Percentiles rank a stretch among this genome's conserved stretches.
These are phyloP conservation scores for Gryon sp. DNA, from an alignment of 1,140 invertebrate species.

Conservation along the genomic window DNA sequence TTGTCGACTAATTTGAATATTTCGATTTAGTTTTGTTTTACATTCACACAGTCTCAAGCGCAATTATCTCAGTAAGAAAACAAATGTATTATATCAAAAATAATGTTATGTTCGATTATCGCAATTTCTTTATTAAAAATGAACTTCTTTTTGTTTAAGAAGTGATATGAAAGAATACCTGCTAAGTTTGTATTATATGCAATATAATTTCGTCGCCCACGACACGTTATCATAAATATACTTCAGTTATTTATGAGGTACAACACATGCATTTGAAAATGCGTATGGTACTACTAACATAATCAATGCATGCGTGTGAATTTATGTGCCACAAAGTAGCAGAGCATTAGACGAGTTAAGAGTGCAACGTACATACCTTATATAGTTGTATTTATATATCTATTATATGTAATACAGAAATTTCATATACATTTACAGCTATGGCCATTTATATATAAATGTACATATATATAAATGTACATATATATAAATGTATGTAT, in stretches of 20 bases:
- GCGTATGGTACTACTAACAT: constrained; percentile 48
- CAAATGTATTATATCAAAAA: too few relatives aligned
- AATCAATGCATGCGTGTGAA: constrained; percentile 45
- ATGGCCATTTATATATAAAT: constrained; percentile 14
- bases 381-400: constrained; percentile 43
- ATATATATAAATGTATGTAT: constrained; percentile 29
- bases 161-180: too few relatives aligned
- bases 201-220: constrained; percentile 35
- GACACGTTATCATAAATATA: constrained; percentile 45
- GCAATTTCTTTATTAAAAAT: too few relatives aligned
- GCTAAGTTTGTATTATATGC: neutral
- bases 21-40: too few relatives aligned
- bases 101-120: too few relatives aligned
- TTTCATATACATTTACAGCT: constrained; percentile 54
- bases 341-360: constrained; percentile 45
- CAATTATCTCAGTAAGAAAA: too few relatives aligned
- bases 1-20: neutral
- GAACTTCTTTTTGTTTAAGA: too few relatives aligned
- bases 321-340: constrained; percentile 48
- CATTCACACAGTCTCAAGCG: too few relatives aligned
- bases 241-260: constrained; percentile 31
- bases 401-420: constrained; percentile 16
- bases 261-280: constrained; percentile 46
- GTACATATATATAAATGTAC: neutral
- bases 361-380: constrained; percentile 35